These are phyloP conservation scores for Erebia palarica DNA, from an alignment of 2,888 invertebrate genomes.

Conservation along the genomic window DNA sequence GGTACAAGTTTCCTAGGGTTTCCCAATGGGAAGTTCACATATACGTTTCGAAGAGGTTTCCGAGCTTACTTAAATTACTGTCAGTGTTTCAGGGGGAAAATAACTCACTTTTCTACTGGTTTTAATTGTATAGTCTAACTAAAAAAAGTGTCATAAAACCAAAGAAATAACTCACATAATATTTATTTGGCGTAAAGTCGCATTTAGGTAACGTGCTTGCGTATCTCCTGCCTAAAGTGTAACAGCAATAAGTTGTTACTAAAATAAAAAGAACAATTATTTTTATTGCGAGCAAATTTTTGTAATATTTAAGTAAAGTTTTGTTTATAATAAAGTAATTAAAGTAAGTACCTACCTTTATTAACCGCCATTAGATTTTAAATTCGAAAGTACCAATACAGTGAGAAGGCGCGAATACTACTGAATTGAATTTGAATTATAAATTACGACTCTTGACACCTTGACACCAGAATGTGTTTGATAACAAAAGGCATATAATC, in stretches of 20 bases:
- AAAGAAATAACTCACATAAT: conserved; percentile 53
- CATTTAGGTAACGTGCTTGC: conserved; percentile 47
- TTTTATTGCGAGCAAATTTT: background rate
- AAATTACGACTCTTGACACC: conserved; percentile 27
- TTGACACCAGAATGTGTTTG: conserved; percentile 42
- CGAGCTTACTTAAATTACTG: background rate
- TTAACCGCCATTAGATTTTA: conserved; percentile 41
- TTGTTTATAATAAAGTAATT: background rate
- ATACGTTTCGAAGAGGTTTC: no score
- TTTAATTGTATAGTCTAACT: no score
- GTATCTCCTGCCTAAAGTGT: conserved; percentile 39
- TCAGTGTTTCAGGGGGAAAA: background rate
- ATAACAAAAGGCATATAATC: conserved; percentile 8
- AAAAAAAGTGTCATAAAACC: no score
- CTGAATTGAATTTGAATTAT: conserved; percentile 34
- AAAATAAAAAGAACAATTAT: conserved; percentile 28
- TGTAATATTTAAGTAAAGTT: background rate
- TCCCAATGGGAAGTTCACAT: background rate
- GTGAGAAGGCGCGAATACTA: conserved; percentile 31
- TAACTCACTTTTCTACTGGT: no score
- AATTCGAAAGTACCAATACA: background rate
- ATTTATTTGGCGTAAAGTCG: conserved; percentile 59
- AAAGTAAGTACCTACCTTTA: conserved; percentile 45
- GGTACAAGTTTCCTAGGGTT: no score
- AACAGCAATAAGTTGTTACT: conserved; percentile 39